Conservation (phyloP, 2,888 invertebrate genomes). For the Ichneumon xanthorius region DNA sequence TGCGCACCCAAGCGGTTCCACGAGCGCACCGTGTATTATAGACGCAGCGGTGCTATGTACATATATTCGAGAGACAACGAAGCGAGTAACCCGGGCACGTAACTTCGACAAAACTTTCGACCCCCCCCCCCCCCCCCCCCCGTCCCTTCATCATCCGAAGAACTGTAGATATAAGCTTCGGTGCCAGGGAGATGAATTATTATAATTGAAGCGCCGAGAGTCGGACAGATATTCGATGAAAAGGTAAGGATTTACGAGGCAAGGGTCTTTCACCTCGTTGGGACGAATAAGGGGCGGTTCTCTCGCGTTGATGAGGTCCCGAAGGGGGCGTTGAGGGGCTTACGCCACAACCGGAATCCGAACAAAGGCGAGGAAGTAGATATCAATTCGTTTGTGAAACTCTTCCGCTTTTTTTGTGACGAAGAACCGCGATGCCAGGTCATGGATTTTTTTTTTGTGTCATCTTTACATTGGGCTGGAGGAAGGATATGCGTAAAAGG, state of each 20-base stretch:
- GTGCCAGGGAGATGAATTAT: constrained; percentile 62
- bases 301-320: constrained; percentile 54
- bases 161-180: constrained; percentile 51
- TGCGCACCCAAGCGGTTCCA: constrained; percentile 43
- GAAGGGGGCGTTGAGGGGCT: constrained; percentile 2
- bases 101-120: constrained; percentile 60
- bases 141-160: neutral
- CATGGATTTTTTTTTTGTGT: constrained; percentile 4
- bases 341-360: constrained; percentile 13
- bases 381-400: constrained; percentile 40
- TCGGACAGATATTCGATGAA: constrained; percentile 52
- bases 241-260: constrained; percentile 61
- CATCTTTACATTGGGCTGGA: neutral
- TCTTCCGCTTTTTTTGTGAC: constrained; percentile 19
- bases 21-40: constrained; percentile 42
- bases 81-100: constrained; percentile 54
- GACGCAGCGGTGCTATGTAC: constrained; percentile 18
- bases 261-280: constrained; percentile 54
- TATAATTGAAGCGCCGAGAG: constrained; percentile 63
- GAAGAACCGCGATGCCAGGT: neutral
- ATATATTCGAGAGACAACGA: constrained; percentile 41
- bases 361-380: constrained; percentile 3
- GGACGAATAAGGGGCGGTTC: constrained; percentile 35
- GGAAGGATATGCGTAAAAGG: neutral
- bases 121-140: neutral